Percentiles rank a stretch among this genome's conserved stretches.
phyloP scores from a whole-genome alignment of 2,797 vertebrate genomes.

The Sebastes vulpes region DNA sequence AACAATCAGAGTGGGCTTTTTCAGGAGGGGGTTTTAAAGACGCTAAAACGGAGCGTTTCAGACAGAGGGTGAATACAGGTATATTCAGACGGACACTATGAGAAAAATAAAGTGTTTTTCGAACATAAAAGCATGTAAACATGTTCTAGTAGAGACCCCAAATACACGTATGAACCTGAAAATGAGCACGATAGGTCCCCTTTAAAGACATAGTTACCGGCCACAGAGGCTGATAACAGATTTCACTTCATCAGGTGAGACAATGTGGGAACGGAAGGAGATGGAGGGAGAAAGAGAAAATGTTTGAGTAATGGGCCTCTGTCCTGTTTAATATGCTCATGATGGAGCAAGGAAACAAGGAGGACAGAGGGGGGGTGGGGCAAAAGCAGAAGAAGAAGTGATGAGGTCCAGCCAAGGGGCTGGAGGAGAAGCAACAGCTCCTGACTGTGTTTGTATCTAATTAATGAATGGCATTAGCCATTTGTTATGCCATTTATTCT shows the following conservation, averaged over 20 bases:
- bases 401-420: constrained; percentile 39
- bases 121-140: background rate
- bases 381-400: background rate
- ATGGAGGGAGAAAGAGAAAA: background rate
- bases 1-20: no score
- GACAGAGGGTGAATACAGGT: background rate
- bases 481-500: constrained; percentile 78
- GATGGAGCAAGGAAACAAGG: constrained; percentile 44
- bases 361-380: constrained; percentile 13
- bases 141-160: background rate
- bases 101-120: background rate
- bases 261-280: constrained; percentile 13
- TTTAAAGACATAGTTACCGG: constrained; percentile 53
- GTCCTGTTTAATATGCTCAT: constrained; percentile 61
- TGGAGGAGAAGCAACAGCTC: constrained; percentile 12
- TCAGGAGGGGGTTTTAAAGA: background rate
- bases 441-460: constrained; percentile 71
- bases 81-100: background rate
- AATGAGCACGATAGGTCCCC: background rate
- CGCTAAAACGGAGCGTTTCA: background rate
- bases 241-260: constrained; percentile 46
- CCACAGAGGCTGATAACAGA: constrained; percentile 46
- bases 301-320: constrained; percentile 61
- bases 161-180: background rate
- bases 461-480: constrained; percentile 81